Conservation (phyloP, 2,113 vertebrate species). For the Macquaria australasica region DNA sequence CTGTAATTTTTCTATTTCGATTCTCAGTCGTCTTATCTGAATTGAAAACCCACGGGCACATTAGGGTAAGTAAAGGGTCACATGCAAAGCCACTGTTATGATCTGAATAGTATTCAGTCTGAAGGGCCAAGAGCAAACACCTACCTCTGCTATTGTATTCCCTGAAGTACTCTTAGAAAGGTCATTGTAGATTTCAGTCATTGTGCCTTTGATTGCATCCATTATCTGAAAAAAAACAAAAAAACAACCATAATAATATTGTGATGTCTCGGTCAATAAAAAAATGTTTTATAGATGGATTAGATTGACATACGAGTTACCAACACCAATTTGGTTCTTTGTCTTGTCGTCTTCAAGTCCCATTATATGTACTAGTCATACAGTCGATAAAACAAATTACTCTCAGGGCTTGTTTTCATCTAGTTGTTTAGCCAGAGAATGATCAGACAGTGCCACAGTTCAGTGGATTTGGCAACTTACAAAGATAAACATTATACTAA, state of each 20-base stretch:
- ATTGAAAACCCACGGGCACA: slow-evolving; percentile 9
- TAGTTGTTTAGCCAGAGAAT: neutral
- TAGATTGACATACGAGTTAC: neutral
- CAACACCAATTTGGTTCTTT: neutral
- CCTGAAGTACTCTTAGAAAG: slow-evolving; percentile 95
- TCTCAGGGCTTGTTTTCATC: neutral
- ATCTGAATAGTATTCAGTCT: neutral
- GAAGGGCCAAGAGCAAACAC: slow-evolving; percentile 39
- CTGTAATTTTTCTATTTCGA: slow-evolving; percentile 98
- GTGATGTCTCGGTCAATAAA: neutral
- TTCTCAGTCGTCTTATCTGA: slow-evolving; percentile 95
- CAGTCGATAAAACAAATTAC: neutral
- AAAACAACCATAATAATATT: slow-evolving; percentile 53
- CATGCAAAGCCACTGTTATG: neutral
- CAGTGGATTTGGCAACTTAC: neutral
- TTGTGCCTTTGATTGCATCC: slow-evolving; percentile 98
- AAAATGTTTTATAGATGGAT: neutral
- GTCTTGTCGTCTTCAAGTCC: neutral
- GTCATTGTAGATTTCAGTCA: slow-evolving; percentile 98
- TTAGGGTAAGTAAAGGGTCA: neutral
- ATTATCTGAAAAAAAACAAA: slow-evolving; percentile 90
- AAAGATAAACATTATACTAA: slow-evolving; percentile 75
- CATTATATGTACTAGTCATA: neutral
- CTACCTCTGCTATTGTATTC: slow-evolving; percentile 95
- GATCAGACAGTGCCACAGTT: neutral